Conservation (phyloP, 2,888 invertebrate genomes). For the Mythimna pallens region DNA sequence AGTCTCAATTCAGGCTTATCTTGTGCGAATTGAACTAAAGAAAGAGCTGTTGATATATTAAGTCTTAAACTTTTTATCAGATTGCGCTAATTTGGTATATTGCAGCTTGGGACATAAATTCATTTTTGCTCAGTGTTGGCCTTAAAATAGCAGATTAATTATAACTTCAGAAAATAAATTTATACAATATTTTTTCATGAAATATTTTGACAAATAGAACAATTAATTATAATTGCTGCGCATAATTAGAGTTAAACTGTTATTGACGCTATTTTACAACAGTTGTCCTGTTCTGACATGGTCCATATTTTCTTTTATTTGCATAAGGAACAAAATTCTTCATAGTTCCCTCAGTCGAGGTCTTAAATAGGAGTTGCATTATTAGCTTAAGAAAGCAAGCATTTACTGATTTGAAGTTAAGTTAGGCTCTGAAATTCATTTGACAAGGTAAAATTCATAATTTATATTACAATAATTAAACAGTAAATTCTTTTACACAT, state of each 20-base stretch:
- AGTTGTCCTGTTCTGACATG: slow-evolving; percentile 40
- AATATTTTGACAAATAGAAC: slow-evolving; percentile 45
- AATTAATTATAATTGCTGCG: slow-evolving; percentile 18
- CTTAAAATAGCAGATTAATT: neutral
- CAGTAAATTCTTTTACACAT: too few species aligned
- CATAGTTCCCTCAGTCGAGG: neutral
- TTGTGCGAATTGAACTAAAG: too few species aligned
- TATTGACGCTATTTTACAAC: slow-evolving; percentile 50
- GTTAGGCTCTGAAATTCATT: neutral
- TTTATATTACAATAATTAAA: neutral
- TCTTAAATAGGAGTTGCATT: neutral
- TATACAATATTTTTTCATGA: too few species aligned
- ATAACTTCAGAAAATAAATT: too few species aligned
- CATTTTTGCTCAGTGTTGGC: neutral
- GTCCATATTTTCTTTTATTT: neutral
- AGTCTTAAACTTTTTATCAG: neutral
- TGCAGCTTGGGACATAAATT: neutral
- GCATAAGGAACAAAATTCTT: neutral
- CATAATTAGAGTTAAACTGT: slow-evolving; percentile 40
- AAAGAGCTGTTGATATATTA: neutral
- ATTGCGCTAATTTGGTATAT: neutral
- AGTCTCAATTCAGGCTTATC: too few species aligned
- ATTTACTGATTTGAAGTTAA: neutral
- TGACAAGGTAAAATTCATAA: neutral
- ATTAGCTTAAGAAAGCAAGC: neutral